Conservation (phyloP, 2,113 vertebrate genomes). For the Chloebia gouldiae region DNA sequence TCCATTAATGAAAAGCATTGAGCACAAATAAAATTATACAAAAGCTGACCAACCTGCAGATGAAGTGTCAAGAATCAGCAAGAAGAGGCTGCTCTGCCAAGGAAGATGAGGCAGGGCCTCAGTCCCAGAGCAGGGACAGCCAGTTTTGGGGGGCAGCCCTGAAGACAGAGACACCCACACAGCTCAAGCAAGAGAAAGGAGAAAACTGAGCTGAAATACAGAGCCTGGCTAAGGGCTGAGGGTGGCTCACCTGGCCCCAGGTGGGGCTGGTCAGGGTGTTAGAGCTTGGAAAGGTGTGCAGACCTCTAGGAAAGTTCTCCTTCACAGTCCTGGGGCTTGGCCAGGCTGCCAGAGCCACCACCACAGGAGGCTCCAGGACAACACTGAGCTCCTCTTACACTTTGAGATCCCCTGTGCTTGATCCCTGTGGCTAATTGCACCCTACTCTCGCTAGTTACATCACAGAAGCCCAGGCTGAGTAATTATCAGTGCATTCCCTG, state of each 20-base stretch:
- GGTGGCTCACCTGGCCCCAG: background rate
- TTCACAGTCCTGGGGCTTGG: background rate
- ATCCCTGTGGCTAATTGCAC: background rate
- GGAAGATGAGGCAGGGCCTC: background rate
- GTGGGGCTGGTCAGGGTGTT: background rate
- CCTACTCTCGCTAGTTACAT: background rate
- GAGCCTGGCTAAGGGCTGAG: background rate
- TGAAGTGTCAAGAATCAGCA: background rate
- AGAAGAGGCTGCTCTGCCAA: background rate
- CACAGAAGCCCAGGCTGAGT: background rate
- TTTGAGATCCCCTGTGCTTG: background rate
- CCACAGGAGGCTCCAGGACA: background rate
- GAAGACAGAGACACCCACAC: background rate
- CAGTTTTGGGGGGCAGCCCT: background rate
- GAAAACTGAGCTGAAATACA: fast-evolving
- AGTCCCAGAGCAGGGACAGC: background rate
- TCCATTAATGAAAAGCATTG: background rate
- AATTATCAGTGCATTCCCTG: background rate
- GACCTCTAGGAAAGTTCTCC: background rate
- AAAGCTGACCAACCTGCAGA: background rate
- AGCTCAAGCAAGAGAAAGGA: fast-evolving
- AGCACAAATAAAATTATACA: background rate
- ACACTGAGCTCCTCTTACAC: background rate
- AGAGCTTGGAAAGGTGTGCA: background rate
- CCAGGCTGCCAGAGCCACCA: background rate